phyloP scores from a whole-genome alignment of 2,113 vertebrate genomes.

The Furnarius figulus region DNA sequence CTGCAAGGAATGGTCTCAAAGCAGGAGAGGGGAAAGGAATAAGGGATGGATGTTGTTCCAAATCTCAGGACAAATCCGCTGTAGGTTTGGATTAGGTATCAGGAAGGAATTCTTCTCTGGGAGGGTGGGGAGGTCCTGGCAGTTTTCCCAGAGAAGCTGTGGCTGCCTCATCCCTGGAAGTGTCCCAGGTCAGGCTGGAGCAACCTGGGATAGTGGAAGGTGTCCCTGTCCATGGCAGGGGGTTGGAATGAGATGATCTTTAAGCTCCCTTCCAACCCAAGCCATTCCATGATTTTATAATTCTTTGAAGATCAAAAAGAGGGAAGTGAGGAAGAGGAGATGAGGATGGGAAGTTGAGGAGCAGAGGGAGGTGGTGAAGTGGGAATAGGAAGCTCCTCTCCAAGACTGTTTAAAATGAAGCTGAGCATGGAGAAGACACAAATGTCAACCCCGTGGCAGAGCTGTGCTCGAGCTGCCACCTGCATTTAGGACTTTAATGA shows the following conservation, averaged over 20 bases:
- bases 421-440: background rate
- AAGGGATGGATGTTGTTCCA: accelerated
- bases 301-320: background rate
- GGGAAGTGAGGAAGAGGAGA: background rate
- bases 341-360: background rate
- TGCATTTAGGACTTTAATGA: background rate
- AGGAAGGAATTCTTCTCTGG: background rate
- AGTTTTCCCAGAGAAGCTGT: too few species aligned
- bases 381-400: background rate
- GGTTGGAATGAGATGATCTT: background rate
- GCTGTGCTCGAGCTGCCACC: background rate
- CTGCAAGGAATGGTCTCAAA: background rate
- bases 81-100: background rate
- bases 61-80: background rate
- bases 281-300: background rate
- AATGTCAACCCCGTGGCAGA: background rate
- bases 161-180: background rate
- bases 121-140: background rate
- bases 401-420: background rate
- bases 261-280: background rate
- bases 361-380: background rate
- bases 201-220: accelerated
- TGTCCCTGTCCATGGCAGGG: background rate
- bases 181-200: accelerated
- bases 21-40: background rate